A percentile compares a stretch with the other conserved stretches of the same genome.
Evolutionary conservation across 2,113 vertebrate genomes (phyloP).

Genomic region (Charina bottae): DNA sequence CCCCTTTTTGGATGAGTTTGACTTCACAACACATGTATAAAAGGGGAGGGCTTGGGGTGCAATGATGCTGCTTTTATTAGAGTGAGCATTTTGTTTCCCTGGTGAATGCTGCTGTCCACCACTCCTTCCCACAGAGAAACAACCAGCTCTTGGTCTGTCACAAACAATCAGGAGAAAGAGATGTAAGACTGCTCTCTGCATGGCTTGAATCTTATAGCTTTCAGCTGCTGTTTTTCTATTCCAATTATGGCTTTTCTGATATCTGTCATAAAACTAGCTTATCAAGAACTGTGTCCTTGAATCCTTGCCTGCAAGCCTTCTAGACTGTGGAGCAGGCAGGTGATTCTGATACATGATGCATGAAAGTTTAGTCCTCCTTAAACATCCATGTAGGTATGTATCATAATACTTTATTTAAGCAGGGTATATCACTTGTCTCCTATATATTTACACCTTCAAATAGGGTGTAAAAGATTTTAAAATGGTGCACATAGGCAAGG

Average conservation of each 20-base stretch:
- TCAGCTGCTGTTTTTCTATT: background rate
- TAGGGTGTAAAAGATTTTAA: background rate
- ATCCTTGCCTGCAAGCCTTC: background rate
- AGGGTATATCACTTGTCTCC: background rate
- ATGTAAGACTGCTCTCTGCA: background rate
- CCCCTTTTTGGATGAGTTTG: background rate
- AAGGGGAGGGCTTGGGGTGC: background rate
- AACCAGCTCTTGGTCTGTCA: background rate
- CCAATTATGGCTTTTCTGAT: background rate
- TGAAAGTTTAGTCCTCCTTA: background rate
- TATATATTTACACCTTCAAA: background rate
- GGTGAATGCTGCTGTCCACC: background rate
- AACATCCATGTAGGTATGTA: background rate
- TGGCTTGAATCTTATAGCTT: background rate
- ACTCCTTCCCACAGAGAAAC: background rate
- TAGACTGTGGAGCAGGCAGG: background rate
- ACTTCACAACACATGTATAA: background rate
- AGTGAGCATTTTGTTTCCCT: background rate
- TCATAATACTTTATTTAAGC: background rate
- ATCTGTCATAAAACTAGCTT: background rate
- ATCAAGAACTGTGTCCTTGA: background rate
- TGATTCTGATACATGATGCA: background rate
- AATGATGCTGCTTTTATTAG: background rate
- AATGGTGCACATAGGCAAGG: background rate
- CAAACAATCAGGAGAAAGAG: background rate